These are phyloP conservation scores for Hydrocynus forskahlii DNA, from an alignment of 2,797 vertebrate genomes.

Conservation along the genomic window DNA sequence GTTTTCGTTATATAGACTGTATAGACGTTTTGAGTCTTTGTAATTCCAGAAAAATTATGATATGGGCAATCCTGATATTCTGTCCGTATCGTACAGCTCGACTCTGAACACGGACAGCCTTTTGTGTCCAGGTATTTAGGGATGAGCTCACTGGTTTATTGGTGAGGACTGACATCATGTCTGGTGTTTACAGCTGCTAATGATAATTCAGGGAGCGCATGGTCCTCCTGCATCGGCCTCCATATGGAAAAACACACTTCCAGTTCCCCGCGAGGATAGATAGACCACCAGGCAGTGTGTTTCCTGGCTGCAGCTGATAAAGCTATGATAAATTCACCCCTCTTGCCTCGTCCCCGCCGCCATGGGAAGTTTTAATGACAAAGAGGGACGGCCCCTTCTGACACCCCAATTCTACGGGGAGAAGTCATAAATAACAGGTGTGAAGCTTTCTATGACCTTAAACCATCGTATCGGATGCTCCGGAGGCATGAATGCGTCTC, in stretches of 20 bases:
- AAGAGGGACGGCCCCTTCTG: neutral
- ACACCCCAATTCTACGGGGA: neutral
- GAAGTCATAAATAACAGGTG: neutral
- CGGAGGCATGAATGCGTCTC: neutral
- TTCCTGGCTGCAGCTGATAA: neutral
- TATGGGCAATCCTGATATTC: too few species aligned
- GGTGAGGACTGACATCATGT: constrained; percentile 33
- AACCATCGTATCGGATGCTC: neutral
- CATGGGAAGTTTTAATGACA: constrained; percentile 1
- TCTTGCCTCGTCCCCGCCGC: too few species aligned
- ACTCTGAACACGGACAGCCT: too few species aligned
- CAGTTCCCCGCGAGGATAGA: neutral
- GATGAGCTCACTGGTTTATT: constrained; percentile 20
- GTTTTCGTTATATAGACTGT: too few species aligned
- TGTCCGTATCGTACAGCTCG: constrained; percentile 1
- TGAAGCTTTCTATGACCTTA: neutral
- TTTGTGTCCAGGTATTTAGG: neutral
- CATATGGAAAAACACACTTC: constrained; percentile 16
- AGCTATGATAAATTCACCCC: neutral
- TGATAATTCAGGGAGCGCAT: neutral
- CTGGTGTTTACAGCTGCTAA: constrained; percentile 15
- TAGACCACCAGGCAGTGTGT: neutral
- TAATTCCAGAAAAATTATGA: too few species aligned
- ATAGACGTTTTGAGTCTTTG: too few species aligned
- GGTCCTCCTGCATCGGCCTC: neutral